These are phyloP conservation scores for Chinchilla lanigera DNA, from an alignment of 2,113 vertebrate species.

Conservation along the genomic window DNA sequence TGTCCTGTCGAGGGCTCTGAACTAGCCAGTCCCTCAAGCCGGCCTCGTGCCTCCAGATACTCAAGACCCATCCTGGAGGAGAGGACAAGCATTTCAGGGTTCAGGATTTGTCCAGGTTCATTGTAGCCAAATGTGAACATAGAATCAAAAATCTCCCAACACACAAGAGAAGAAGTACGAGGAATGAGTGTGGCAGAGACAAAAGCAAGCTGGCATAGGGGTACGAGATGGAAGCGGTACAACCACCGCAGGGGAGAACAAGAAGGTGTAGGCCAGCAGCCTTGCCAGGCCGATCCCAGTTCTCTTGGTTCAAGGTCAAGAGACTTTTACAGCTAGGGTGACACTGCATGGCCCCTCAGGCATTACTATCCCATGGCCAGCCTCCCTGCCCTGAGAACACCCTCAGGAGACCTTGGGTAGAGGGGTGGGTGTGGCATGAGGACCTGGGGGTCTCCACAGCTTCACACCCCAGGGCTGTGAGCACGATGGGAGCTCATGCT, in stretches of 20 bases:
- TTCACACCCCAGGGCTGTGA: not conserved
- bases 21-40: not conserved
- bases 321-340: not conserved
- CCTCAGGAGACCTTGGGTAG: not conserved
- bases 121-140: not conserved
- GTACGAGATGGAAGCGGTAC: not conserved
- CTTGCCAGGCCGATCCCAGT: not conserved
- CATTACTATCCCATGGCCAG: not conserved
- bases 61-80: not conserved
- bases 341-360: not conserved
- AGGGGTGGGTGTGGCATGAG: not conserved
- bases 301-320: not conserved
- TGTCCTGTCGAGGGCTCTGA: too few relatives aligned
- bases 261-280: too few relatives aligned
- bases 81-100: not conserved
- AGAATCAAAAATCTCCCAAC: not conserved
- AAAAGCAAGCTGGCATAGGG: not conserved
- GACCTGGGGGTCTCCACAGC: not conserved
- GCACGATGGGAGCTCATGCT: not conserved
- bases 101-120: not conserved
- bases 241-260: not conserved
- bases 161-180: fast-evolving
- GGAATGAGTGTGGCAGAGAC: not conserved
- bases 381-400: not conserved
- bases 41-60: not conserved